phyloP scores from a whole-genome alignment of 2,888 invertebrate genomes.

The Heliconius sara region DNA sequence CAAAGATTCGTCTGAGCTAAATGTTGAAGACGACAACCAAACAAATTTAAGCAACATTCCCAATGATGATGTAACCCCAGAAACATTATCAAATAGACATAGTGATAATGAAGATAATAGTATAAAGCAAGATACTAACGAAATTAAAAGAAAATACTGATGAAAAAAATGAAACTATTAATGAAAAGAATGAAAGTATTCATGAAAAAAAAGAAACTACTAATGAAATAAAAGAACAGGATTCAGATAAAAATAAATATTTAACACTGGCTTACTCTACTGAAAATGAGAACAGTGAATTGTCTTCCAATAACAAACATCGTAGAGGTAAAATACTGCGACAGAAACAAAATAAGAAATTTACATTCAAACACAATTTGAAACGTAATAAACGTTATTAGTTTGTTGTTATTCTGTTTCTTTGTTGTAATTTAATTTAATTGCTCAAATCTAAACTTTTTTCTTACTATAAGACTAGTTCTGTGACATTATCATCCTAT shows the following conservation, averaged over 20 bases:
- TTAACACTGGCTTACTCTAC: not conserved
- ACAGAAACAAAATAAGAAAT: constrained; percentile 1
- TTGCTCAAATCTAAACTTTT: not conserved
- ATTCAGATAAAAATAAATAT: not conserved
- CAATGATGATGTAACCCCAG: not conserved
- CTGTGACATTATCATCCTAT: too few species aligned
- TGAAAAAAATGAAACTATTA: not conserved
- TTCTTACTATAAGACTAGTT: not conserved
- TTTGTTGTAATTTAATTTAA: not conserved
- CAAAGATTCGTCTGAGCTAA: constrained; percentile 11
- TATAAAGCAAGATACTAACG: not conserved
- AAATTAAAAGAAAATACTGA: not conserved
- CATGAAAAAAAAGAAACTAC: not conserved
- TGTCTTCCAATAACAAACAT: not conserved
- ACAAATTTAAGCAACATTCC: not conserved
- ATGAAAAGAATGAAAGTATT: not conserved
- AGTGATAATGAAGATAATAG: not conserved
- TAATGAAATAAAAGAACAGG: not conserved
- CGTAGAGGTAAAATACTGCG: constrained; percentile 3
- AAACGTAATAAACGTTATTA: constrained; percentile 20
- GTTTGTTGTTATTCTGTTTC: not conserved
- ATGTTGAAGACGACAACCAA: not conserved
- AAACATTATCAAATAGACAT: not conserved
- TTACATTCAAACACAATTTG: not conserved
- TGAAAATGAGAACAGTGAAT: not conserved